Percentiles rank a stretch among this genome's conserved stretches.
Conservation (phyloP, 2,888 invertebrate genomes). For the Notocelia uddmanniana region DNA sequence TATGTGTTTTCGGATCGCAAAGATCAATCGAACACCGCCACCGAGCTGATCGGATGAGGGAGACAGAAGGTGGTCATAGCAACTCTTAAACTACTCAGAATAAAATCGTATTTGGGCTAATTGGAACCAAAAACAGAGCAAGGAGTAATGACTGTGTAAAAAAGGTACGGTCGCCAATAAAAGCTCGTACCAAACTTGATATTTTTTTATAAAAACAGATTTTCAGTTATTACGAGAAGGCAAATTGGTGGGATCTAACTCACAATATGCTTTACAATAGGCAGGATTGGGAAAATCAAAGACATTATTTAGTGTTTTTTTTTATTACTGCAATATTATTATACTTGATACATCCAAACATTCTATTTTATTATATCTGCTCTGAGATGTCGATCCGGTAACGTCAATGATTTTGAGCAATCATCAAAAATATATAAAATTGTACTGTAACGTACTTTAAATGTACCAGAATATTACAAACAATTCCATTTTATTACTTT, state of each 20-base stretch:
- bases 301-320: slow-evolving; percentile 67
- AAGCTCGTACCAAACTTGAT: too few species aligned
- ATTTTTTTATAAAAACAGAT: too few species aligned
- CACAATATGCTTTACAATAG: not conserved
- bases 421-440: slow-evolving; percentile 46
- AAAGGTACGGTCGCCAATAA: too few species aligned
- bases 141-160: too few species aligned
- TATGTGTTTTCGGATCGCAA: too few species aligned
- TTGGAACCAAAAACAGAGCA: too few species aligned
- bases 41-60: too few species aligned
- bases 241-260: not conserved
- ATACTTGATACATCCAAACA: slow-evolving; percentile 68
- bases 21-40: too few species aligned
- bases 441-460: slow-evolving; percentile 10
- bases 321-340: slow-evolving; percentile 72
- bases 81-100: too few species aligned
- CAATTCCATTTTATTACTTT: slow-evolving; percentile 6
- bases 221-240: too few species aligned
- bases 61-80: too few species aligned
- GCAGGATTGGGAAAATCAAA: slow-evolving; percentile 26
- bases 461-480: slow-evolving; percentile 2
- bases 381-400: slow-evolving; percentile 66
- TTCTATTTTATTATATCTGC: slow-evolving; percentile 62
- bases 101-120: too few species aligned
- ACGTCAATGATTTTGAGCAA: slow-evolving; percentile 76